Base-by-base conservation (phyloP, 2,888 invertebrate genomes). In the Prosopocoilus inquinatus region DNA sequence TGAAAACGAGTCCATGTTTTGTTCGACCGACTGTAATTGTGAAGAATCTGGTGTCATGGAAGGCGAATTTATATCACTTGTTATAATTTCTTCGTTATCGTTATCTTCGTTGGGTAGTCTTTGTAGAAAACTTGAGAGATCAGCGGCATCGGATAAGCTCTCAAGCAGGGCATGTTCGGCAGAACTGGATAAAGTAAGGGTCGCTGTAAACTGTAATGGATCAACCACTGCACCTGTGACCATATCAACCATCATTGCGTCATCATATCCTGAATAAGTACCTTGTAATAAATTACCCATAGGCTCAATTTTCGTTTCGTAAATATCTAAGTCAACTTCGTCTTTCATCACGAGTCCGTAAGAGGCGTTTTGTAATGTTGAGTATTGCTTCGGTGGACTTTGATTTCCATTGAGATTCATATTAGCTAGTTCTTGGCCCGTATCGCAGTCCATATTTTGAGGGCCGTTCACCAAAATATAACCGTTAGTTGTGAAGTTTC, bases 161-260 rank as follows among this genome's bases (percentile, higher is more conserved):
- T 91, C 91, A 63, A 92, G 80, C 48, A 92, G 79, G 2, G 86
- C 82, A 67, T 89, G 87, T 75, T 91, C 91, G 34, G 89, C 88
- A 9, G 89, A 84, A 45, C 86, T 86, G 45, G 88, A 87, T 71
- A 93, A 89, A 48, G 91, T 90, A 50, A 93, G 75, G 0, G 91
- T 90, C 2, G 90, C 90, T 7, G 89, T 87, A 72, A 93, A 91
- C 68, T 91, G 91, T 47, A 90, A 79, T 32, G 90, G 90, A 75
- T 92, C 91, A 36, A 91, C 90, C 1, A 87, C 85, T 20, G 85
- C 84, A 35, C 87, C 87, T n/a, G 81, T 79, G 33, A 87, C 88
- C 80, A 91, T 85, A 70, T 91, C 91, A 9, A 90, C 90, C 82
- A 92, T 91, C 84, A 93, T 90, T 4, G 90, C 86, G 65, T 90